These are phyloP conservation scores for Aramus guarauna DNA, from an alignment of 2,113 vertebrate species.

Conservation along the genomic window DNA sequence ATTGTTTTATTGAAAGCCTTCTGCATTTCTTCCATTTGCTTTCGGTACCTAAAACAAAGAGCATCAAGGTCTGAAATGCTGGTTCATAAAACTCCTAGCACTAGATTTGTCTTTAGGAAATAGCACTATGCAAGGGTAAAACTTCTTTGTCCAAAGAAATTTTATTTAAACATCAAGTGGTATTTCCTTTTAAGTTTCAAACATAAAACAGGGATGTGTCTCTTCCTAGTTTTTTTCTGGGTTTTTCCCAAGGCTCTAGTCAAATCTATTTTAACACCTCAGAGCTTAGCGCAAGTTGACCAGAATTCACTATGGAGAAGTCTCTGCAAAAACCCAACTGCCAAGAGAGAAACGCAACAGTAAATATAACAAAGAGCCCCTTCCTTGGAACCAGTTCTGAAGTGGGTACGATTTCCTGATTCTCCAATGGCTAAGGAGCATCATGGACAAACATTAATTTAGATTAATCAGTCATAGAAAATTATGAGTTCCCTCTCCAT, in stretches of 20 bases:
- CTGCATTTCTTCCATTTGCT: slow-evolving; percentile 99
- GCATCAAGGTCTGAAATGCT: neutral
- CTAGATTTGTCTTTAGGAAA: neutral
- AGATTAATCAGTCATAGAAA: neutral
- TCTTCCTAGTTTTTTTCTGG: neutral
- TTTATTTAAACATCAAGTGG: neutral
- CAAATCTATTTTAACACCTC: neutral
- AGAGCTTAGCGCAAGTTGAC: neutral
- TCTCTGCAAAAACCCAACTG: neutral
- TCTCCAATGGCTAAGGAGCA: neutral
- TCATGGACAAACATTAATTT: neutral
- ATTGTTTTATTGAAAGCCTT: slow-evolving; percentile 98
- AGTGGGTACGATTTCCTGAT: neutral
- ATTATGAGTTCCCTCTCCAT: neutral
- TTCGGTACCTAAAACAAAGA: slow-evolving; percentile 84
- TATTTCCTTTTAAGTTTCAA: neutral
- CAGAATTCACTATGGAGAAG: neutral
- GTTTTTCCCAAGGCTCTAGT: neutral
- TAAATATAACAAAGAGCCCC: neutral
- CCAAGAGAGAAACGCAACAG: neutral
- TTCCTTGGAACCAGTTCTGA: neutral
- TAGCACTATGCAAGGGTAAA: neutral
- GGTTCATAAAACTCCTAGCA: neutral
- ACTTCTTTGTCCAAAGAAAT: neutral
- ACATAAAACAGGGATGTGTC: neutral